Conservation (phyloP, 2,797 vertebrate genomes). For the Argya squamiceps region DNA sequence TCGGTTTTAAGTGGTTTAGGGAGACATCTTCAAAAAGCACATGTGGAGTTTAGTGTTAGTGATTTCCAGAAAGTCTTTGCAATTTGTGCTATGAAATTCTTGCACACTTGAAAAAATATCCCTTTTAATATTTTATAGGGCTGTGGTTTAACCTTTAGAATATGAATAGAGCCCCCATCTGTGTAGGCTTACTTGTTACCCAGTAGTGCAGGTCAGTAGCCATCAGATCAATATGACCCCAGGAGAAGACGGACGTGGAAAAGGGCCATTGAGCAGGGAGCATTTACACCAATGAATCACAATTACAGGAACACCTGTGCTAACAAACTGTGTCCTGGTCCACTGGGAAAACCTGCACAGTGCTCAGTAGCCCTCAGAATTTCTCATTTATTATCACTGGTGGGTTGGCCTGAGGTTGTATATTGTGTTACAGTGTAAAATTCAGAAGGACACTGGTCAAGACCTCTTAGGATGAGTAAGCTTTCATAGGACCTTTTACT, state of each 20-base stretch:
- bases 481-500: not conserved
- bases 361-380: slow-evolving; percentile 68
- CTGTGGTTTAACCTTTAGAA: slow-evolving; percentile 54
- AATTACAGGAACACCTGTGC: slow-evolving; percentile 77
- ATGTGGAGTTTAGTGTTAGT: not conserved
- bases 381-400: slow-evolving; percentile 68
- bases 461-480: slow-evolving; percentile 23
- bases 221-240: slow-evolving; percentile 53
- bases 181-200: slow-evolving; percentile 35
- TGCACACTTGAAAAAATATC: not conserved
- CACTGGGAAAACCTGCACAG: slow-evolving; percentile 62
- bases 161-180: slow-evolving; percentile 30
- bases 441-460: slow-evolving; percentile 57
- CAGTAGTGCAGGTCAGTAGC: slow-evolving; percentile 22
- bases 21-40: not conserved
- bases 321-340: slow-evolving; percentile 74
- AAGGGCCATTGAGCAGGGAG: slow-evolving; percentile 67
- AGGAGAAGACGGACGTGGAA: slow-evolving; percentile 46
- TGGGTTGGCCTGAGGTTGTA: slow-evolving; percentile 49
- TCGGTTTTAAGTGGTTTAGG: not conserved
- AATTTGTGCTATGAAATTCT: slow-evolving; percentile 27
- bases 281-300: slow-evolving; percentile 76
- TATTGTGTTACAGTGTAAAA: slow-evolving; percentile 51
- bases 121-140: slow-evolving; percentile 47
- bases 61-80: not conserved